These are phyloP conservation scores for Ormyrus pomaceus DNA, from an alignment of 2,888 invertebrate genomes.

Conservation along the genomic window DNA sequence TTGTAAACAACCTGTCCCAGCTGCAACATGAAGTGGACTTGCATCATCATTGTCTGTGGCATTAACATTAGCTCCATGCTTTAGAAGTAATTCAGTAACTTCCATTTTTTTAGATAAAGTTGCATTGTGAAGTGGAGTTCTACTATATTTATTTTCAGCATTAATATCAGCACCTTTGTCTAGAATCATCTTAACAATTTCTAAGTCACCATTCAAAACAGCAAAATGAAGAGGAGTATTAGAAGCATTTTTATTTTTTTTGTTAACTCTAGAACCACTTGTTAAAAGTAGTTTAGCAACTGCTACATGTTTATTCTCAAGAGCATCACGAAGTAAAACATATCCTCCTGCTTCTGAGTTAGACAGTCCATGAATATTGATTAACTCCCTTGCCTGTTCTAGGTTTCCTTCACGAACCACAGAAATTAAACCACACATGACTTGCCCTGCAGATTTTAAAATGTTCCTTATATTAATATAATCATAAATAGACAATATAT, in stretches of 20 bases:
- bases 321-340: not conserved
- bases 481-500: no score
- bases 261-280: slow-evolving; percentile 44
- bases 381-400: no score
- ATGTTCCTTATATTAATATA: no score
- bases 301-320: slow-evolving; percentile 39
- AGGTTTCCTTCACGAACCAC: no score
- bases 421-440: no score
- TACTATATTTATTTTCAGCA: slow-evolving; percentile 31
- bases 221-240: slow-evolving; percentile 51
- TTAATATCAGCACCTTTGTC: slow-evolving; percentile 19
- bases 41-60: slow-evolving; percentile 5
- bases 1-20: slow-evolving; percentile 23
- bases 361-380: no score
- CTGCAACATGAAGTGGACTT: slow-evolving; percentile 48
- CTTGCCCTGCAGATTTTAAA: no score
- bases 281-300: slow-evolving; percentile 48
- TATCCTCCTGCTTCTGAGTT: no score
- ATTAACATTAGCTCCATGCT: slow-evolving; percentile 4
- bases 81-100: no score
- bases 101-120: no score
- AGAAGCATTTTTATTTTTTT: slow-evolving; percentile 4
- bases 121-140: not conserved
- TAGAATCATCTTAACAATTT: slow-evolving; percentile 36
- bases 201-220: slow-evolving; percentile 29